These are phyloP conservation scores for Drosophila rubida DNA, from an alignment of 2,888 invertebrate genomes.

Conservation along the genomic window DNA sequence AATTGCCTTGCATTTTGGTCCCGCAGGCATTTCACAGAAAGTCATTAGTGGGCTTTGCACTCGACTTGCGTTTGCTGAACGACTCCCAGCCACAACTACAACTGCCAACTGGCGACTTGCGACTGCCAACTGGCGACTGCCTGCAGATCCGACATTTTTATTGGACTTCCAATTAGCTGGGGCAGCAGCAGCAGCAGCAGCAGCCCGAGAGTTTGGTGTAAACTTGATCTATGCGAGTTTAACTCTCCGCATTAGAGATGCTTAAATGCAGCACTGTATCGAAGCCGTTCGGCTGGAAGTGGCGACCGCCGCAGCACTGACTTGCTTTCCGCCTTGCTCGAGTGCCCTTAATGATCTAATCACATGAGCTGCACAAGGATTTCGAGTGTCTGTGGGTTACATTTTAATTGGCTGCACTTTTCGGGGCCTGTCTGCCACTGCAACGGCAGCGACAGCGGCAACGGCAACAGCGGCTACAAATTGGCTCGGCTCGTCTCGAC, in stretches of 20 bases:
- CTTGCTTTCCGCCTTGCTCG: neutral
- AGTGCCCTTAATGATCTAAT: constrained; percentile 75
- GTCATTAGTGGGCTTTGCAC: constrained; percentile 78
- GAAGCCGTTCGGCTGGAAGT: constrained; percentile 21
- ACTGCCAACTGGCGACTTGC: constrained; percentile 28
- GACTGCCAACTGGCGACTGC: constrained; percentile 41
- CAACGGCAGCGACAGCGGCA: no score
- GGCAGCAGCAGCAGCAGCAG: constrained; percentile 18
- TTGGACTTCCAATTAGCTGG: constrained; percentile 81
- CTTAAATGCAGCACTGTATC: neutral
- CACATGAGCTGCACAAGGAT: constrained; percentile 64
- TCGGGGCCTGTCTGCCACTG: constrained; percentile 3
- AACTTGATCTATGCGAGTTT: constrained; percentile 71
- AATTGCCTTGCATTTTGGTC: constrained; percentile 70
- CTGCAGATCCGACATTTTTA: constrained; percentile 79
- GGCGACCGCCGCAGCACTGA: constrained; percentile 25
- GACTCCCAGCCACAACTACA: neutral
- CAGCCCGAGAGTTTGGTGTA: constrained; percentile 55
- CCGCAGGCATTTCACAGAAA: constrained; percentile 67
- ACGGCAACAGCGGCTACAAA: constrained; percentile 34
- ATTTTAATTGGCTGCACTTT: constrained; percentile 73
- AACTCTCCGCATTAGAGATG: constrained; percentile 31
- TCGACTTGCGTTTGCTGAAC: constrained; percentile 66
- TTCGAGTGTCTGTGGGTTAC: constrained; percentile 52
- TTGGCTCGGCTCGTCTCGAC: constrained; percentile 45